A percentile compares a stretch with the other conserved stretches of the same genome.
Conservation (phyloP, 1,140 invertebrate genomes). For the Caenorhabditis brenneri region DNA sequence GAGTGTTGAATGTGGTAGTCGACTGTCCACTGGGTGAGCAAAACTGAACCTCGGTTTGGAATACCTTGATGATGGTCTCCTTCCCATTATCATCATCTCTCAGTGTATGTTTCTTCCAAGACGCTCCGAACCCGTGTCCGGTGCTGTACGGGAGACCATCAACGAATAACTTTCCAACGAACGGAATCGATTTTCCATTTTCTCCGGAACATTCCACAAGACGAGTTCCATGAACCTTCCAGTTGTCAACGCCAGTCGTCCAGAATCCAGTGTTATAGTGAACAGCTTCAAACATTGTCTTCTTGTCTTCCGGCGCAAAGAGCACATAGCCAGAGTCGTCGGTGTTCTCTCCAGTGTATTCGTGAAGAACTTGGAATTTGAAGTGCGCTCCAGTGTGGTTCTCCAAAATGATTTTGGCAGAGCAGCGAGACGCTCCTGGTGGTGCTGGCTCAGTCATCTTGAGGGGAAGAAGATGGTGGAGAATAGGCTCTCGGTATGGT, state of each 20-base stretch:
- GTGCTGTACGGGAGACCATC: not conserved
- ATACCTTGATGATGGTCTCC: not conserved
- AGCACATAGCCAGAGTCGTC: not conserved
- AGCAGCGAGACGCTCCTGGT: not conserved
- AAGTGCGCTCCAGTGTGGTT: not conserved
- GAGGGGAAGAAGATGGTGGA: not conserved
- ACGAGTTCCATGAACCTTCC: not conserved
- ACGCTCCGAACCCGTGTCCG: not conserved
- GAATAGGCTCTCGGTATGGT: not conserved
- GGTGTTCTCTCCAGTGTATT: not conserved
- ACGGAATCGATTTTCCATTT: not conserved
- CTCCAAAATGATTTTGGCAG: not conserved
- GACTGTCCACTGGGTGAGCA: not conserved
- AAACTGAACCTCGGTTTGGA: not conserved
- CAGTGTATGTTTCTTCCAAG: constrained; percentile 3
- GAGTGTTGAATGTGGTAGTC: not conserved
- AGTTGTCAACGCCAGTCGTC: not conserved
- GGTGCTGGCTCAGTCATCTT: no score
- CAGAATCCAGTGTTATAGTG: not conserved
- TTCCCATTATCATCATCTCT: not conserved
- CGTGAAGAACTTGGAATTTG: not conserved
- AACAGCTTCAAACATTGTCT: not conserved
- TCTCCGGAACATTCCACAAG: not conserved
- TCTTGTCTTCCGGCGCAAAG: not conserved
- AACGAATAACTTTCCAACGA: not conserved